A percentile compares a stretch with the other conserved stretches of the same genome.
Conservation (phyloP, 2,888 invertebrate genomes). For the Baronia brevicornis region DNA sequence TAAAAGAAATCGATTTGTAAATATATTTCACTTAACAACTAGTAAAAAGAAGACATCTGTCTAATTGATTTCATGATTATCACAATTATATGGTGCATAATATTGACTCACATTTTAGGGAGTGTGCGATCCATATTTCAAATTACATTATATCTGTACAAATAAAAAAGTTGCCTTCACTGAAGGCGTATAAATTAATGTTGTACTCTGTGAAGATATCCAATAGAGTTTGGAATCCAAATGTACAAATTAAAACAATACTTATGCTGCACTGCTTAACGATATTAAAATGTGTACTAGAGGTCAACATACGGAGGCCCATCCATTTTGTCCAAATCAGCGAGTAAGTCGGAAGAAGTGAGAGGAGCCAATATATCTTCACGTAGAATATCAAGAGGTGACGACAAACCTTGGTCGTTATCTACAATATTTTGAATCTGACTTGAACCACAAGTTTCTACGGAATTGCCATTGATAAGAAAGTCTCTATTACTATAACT, state of each 20-base stretch:
- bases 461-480: slow-evolving; percentile 78
- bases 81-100: slow-evolving; percentile 46
- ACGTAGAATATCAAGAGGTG: slow-evolving; percentile 60
- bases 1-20: neutral
- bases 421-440: slow-evolving; percentile 46
- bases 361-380: slow-evolving; percentile 59
- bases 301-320: slow-evolving; percentile 63
- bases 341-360: slow-evolving; percentile 53
- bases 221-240: slow-evolving; percentile 45
- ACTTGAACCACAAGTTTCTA: slow-evolving; percentile 51
- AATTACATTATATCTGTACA: slow-evolving; percentile 34
- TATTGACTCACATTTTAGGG: slow-evolving; percentile 63
- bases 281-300: slow-evolving; percentile 49
- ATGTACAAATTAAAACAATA: slow-evolving; percentile 50
- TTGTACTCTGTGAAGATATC: slow-evolving; percentile 62
- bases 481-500: slow-evolving; percentile 77
- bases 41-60: slow-evolving; percentile 18
- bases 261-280: slow-evolving; percentile 17
- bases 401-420: slow-evolving; percentile 40
- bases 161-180: slow-evolving; percentile 55
- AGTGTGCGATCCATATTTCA: slow-evolving; percentile 48
- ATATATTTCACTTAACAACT: slow-evolving; percentile 6
- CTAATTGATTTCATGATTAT: slow-evolving; percentile 39
- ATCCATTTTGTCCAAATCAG: slow-evolving; percentile 67
- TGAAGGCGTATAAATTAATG: slow-evolving; percentile 62